These are phyloP conservation scores for Podarcis muralis DNA, from an alignment of 2,113 vertebrate genomes.

Conservation along the genomic window DNA sequence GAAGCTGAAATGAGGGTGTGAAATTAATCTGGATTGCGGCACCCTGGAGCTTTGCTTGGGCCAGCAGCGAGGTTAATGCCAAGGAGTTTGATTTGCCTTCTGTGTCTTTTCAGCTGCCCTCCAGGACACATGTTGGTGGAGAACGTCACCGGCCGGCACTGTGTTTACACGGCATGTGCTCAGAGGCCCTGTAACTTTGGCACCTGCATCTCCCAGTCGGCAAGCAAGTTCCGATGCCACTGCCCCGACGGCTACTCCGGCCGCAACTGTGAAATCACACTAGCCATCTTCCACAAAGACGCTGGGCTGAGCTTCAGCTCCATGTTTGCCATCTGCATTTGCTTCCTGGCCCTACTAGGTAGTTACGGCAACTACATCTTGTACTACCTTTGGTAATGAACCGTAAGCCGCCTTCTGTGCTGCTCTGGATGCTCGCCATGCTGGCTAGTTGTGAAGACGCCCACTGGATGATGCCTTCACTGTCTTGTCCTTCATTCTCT, in stretches of 20 bases:
- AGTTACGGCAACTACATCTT: constrained; percentile 78
- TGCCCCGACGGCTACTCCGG: constrained; percentile 84
- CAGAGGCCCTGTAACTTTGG: constrained; percentile 83
- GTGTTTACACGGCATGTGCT: constrained; percentile 83
- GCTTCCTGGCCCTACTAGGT: constrained; percentile 88
- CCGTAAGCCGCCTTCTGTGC: constrained; percentile 23
- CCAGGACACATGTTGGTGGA: constrained; percentile 81
- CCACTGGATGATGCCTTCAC: constrained; percentile 17
- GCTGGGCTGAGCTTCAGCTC: constrained; percentile 89
- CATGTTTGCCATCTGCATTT: constrained; percentile 87
- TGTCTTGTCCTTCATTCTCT: constrained; percentile 13
- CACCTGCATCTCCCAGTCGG: constrained; percentile 83
- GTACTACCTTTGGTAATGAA: constrained; percentile 73
- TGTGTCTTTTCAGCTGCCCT: constrained; percentile 79
- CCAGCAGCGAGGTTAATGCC: not conserved
- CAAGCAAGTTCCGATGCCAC: constrained; percentile 81
- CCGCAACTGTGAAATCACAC: constrained; percentile 80
- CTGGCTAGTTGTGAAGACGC: constrained; percentile 26
- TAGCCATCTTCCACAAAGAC: constrained; percentile 84
- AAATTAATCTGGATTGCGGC: not conserved
- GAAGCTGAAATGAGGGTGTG: not conserved
- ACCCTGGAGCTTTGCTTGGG: not conserved
- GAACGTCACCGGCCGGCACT: constrained; percentile 81
- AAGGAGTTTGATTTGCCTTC: not conserved
- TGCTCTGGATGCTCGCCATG: not conserved